A percentile compares a stretch with the other conserved stretches of the same genome.
phyloP scores from a whole-genome alignment of 2,888 invertebrate genomes.

The Ernsta delagoae region DNA sequence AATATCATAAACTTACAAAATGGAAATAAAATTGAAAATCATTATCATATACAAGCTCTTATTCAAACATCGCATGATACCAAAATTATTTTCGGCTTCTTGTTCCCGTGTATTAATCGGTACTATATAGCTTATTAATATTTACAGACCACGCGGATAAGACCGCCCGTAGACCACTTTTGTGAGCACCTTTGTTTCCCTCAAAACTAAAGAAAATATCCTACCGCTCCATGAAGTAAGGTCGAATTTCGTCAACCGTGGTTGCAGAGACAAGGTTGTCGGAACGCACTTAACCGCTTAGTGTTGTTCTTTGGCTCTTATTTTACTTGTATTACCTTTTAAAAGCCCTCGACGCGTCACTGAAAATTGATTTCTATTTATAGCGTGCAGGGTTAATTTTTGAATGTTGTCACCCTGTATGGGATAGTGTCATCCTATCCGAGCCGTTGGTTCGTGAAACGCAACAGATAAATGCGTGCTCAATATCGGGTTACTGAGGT shows the following conservation, averaged over 20 bases:
- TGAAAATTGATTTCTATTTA: slow-evolving; percentile 50
- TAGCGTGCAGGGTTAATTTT: slow-evolving; percentile 47
- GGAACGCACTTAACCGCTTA: slow-evolving; percentile 53
- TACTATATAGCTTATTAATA: slow-evolving; percentile 64
- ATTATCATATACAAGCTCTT: slow-evolving; percentile 21
- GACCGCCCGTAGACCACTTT: slow-evolving; percentile 68
- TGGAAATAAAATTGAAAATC: slow-evolving; percentile 8
- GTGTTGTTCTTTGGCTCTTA: slow-evolving; percentile 65
- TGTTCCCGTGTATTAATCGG: slow-evolving; percentile 36
- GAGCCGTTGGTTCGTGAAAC: slow-evolving; percentile 71
- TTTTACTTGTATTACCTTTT: slow-evolving; percentile 64
- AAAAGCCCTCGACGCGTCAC: slow-evolving; percentile 43
- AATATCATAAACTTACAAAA: slow-evolving; percentile 15
- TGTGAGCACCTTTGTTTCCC: slow-evolving; percentile 44
- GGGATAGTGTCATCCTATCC: slow-evolving; percentile 74
- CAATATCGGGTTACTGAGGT: slow-evolving; percentile 71
- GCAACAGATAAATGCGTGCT: slow-evolving; percentile 76
- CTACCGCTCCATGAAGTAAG: slow-evolving; percentile 39
- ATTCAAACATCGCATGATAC: slow-evolving; percentile 26
- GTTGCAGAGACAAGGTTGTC: slow-evolving; percentile 35
- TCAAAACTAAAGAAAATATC: slow-evolving; percentile 53
- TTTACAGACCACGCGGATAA: slow-evolving; percentile 58
- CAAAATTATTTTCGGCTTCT: slow-evolving; percentile 38
- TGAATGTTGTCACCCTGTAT: slow-evolving; percentile 26
- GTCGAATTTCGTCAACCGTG: slow-evolving; percentile 8